These are phyloP conservation scores for Scaptomyza pallida DNA, from an alignment of 1,140 invertebrate species.

Conservation along the genomic window DNA sequence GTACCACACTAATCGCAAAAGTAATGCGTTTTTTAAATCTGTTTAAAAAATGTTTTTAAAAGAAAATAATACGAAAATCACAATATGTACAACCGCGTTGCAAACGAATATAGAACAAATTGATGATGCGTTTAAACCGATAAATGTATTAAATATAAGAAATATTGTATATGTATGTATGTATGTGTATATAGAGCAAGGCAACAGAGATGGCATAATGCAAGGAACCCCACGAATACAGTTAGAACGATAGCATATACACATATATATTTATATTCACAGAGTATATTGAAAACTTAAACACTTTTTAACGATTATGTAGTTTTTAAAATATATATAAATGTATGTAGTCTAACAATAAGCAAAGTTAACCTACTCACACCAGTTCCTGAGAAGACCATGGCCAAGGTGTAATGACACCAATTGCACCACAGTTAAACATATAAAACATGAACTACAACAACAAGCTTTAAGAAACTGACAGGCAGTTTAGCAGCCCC, in stretches of 20 bases:
- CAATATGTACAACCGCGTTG: constrained; percentile 32
- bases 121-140: constrained; percentile 11
- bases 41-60: constrained; percentile 81
- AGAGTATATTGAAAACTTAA: constrained; percentile 10
- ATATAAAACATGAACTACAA: constrained; percentile 15
- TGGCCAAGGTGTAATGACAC: constrained; percentile 31
- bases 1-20: constrained; percentile 76
- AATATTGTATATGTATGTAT: constrained; percentile 20
- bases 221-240: constrained; percentile 32
- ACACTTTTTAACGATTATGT: constrained; percentile 52
- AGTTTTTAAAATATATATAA: constrained; percentile 51
- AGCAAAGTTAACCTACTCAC: constrained; percentile 53
- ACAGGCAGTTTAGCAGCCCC: constrained; percentile 35
- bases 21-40: constrained; percentile 81
- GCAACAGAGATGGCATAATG: constrained; percentile 11
- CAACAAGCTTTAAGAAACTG: constrained; percentile 67
- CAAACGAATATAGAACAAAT: constrained; percentile 9
- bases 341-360: constrained; percentile 34
- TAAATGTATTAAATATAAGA: constrained; percentile 9
- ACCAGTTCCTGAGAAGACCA: constrained; percentile 67
- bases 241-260: constrained; percentile 16
- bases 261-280: constrained; percentile 41
- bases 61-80: constrained; percentile 23
- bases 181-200: constrained; percentile 29
- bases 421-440: constrained; percentile 47